Percentiles rank a stretch among this genome's conserved stretches.
These are phyloP conservation scores for Rhopalosiphum padi DNA, from an alignment of 1,140 invertebrate genomes.

Conservation along the genomic window DNA sequence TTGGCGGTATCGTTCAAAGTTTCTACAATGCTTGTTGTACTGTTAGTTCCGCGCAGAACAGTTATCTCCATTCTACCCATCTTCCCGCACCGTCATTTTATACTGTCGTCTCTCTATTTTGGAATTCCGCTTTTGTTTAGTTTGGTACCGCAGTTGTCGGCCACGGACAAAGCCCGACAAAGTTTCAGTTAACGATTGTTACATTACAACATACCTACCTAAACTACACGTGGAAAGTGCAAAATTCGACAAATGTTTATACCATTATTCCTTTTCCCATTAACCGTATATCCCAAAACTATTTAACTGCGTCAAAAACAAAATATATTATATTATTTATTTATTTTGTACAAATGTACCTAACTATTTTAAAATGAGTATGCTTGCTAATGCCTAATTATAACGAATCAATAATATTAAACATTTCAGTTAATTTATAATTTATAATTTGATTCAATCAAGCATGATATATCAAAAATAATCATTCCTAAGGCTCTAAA, in stretches of 20 bases:
- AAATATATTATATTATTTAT: neutral
- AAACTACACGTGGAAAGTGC: neutral
- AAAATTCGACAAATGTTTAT: slow-evolving; percentile 37
- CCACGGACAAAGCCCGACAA: slow-evolving; percentile 23
- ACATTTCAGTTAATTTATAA: neutral
- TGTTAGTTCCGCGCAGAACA: slow-evolving; percentile 9
- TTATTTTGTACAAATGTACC: neutral
- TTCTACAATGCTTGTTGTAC: slow-evolving; percentile 7
- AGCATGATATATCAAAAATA: too few relatives aligned
- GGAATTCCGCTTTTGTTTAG: slow-evolving; percentile 22
- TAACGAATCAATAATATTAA: neutral
- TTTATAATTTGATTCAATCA: neutral
- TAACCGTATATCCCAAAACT: slow-evolving; percentile 7
- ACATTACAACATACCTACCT: neutral
- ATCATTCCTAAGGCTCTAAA: too few relatives aligned
- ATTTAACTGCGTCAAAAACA: neutral
- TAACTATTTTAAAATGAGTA: neutral
- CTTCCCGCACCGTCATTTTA: neutral
- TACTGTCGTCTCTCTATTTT: neutral
- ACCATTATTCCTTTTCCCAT: neutral
- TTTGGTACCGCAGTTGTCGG: neutral
- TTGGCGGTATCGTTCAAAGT: slow-evolving; percentile 6
- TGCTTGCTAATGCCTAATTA: neutral
- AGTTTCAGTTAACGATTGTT: slow-evolving; percentile 43
- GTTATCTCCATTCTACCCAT: slow-evolving; percentile 2